Conservation (phyloP, 1,140 invertebrate species). For the Octopus sinensis region DNA sequence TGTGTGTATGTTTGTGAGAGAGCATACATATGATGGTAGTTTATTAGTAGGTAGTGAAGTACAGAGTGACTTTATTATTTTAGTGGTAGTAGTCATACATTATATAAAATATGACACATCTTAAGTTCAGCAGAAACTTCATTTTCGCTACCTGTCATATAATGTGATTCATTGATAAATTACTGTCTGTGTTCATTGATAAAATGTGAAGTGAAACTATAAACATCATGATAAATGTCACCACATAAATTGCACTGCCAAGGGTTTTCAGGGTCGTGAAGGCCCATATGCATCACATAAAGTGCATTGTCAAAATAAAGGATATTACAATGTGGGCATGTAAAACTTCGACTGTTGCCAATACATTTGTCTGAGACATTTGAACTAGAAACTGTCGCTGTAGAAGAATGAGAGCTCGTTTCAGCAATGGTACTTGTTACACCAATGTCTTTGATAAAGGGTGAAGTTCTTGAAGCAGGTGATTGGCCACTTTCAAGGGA, state of each 20-base stretch:
- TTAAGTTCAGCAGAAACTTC: too few species aligned
- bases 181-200: slow-evolving; percentile 33
- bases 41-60: too few species aligned
- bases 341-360: slow-evolving; percentile 18
- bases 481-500: not conserved
- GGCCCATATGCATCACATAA: slow-evolving; percentile 38
- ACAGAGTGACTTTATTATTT: too few species aligned
- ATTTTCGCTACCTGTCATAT: too few species aligned
- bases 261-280: slow-evolving; percentile 28
- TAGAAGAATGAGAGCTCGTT: not conserved
- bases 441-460: not conserved
- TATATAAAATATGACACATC: too few species aligned
- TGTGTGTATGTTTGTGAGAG: too few species aligned
- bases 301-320: slow-evolving; percentile 36
- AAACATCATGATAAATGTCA: slow-evolving; percentile 30
- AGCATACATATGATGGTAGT: too few species aligned
- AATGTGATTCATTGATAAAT: not conserved
- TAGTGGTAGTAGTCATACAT: too few species aligned
- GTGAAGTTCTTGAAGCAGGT: not conserved
- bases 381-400: not conserved
- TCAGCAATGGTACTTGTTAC: not conserved
- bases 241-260: slow-evolving; percentile 36
- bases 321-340: slow-evolving; percentile 34
- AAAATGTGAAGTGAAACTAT: slow-evolving; percentile 41
- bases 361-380: not conserved